phyloP scores from a whole-genome alignment of 2,797 vertebrate species.

The Dromococcyx pavoninus region DNA sequence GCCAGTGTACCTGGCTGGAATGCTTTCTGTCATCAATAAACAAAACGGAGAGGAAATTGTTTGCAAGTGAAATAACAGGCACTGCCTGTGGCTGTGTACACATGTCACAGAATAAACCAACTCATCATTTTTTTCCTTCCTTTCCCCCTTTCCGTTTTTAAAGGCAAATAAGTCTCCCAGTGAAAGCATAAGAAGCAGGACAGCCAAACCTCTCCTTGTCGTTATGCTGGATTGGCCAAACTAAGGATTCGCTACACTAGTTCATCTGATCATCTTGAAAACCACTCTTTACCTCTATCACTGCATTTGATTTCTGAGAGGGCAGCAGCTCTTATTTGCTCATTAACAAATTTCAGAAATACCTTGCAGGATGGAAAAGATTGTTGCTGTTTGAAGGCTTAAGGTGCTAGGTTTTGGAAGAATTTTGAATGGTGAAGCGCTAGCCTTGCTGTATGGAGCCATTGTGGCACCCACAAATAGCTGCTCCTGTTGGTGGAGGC shows the following conservation, averaged over 20 bases:
- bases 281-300: not conserved
- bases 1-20: constrained; percentile 61
- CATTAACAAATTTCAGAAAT: not conserved
- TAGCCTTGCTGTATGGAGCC: fast-evolving
- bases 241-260: not conserved
- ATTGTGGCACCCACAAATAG: not conserved
- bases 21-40: constrained; percentile 68
- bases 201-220: not conserved
- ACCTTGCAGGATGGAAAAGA: not conserved
- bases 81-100: constrained; percentile 67
- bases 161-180: constrained; percentile 58
- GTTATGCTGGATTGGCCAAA: not conserved
- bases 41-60: constrained; percentile 75
- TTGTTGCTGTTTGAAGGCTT: not conserved
- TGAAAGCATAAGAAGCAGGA: not conserved
- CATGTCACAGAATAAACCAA: constrained; percentile 58
- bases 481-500: not conserved
- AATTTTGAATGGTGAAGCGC: not conserved
- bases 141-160: not conserved
- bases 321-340: not conserved
- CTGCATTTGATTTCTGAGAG: not conserved
- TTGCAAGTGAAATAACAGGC: constrained; percentile 70
- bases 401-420: not conserved
- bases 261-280: not conserved
- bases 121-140: not conserved